Conservation (phyloP, 92 coral and sea anemone genomes). For the Parazoanthus atlanticus region DNA sequence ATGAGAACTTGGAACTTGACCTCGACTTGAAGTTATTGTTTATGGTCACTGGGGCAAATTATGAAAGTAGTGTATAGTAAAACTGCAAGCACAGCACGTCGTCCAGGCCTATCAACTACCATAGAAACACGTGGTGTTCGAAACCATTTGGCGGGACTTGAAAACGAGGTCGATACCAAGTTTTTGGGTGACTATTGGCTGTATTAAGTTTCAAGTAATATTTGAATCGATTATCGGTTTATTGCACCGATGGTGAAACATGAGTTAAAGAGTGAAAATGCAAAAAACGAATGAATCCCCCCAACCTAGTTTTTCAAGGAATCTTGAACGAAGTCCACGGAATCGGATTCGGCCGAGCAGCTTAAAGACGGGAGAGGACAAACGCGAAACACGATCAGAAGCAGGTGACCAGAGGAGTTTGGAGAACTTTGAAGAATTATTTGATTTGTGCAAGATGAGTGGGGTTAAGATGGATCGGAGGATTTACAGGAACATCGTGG, state of each 20-base stretch:
- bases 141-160: constrained; percentile 3
- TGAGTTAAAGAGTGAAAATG: neutral
- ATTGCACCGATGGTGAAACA: neutral
- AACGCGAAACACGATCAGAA: constrained; percentile 18
- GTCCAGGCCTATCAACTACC: neutral
- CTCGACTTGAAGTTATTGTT: too few relatives aligned
- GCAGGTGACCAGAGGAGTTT: constrained; percentile 43
- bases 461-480: constrained; percentile 69
- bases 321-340: constrained; percentile 16
- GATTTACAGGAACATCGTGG: constrained; percentile 64
- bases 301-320: constrained; percentile 15
- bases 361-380: neutral
- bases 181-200: neutral
- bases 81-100: neutral
- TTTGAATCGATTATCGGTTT: neutral
- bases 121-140: constrained; percentile 22
- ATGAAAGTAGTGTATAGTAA: too few relatives aligned
- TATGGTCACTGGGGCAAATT: too few relatives aligned
- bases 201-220: neutral
- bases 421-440: constrained; percentile 56
- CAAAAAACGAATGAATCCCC: constrained; percentile 1
- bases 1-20: too few relatives aligned
- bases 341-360: neutral
- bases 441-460: constrained; percentile 64
- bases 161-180: constrained; percentile 21